phyloP scores from a whole-genome alignment of 2,113 vertebrate species.

The Plotosus lineatus region DNA sequence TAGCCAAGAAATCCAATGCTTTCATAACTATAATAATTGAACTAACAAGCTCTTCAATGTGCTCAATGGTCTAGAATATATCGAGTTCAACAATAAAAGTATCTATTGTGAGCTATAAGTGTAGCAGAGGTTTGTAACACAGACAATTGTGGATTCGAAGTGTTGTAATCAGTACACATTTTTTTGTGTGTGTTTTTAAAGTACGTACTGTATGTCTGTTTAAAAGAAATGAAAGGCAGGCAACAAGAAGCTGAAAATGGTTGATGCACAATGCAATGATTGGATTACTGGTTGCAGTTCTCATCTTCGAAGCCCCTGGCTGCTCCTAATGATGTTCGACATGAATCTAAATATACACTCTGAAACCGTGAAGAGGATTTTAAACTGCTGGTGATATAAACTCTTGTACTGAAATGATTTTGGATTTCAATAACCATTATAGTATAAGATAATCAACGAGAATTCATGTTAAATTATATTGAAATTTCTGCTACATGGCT shows the following conservation, averaged over 20 bases:
- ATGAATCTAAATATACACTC: no score
- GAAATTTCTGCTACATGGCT: no score
- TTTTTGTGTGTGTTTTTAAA: background rate
- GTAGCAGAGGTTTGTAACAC: background rate
- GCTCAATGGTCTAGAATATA: background rate
- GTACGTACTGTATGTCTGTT: slow-evolving; percentile 12
- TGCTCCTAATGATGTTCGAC: no score
- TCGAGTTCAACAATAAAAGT: background rate
- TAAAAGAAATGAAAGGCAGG: slow-evolving; percentile 7
- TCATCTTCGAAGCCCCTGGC: no score
- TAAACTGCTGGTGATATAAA: no score
- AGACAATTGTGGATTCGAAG: background rate
- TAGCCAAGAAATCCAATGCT: background rate
- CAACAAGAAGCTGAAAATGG: slow-evolving; percentile 37
- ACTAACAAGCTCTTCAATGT: background rate
- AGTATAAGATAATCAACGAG: no score
- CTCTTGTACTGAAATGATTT: no score
- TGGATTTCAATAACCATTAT: no score
- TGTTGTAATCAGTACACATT: background rate
- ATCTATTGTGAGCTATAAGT: background rate
- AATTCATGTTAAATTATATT: no score
- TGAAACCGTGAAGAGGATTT: no score
- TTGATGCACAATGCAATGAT: slow-evolving; percentile 5
- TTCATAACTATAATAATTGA: background rate
- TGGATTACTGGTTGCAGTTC: no score